Evolutionary conservation across 2,113 vertebrate species (phyloP).

Genomic region (Steatornis caripensis): DNA sequence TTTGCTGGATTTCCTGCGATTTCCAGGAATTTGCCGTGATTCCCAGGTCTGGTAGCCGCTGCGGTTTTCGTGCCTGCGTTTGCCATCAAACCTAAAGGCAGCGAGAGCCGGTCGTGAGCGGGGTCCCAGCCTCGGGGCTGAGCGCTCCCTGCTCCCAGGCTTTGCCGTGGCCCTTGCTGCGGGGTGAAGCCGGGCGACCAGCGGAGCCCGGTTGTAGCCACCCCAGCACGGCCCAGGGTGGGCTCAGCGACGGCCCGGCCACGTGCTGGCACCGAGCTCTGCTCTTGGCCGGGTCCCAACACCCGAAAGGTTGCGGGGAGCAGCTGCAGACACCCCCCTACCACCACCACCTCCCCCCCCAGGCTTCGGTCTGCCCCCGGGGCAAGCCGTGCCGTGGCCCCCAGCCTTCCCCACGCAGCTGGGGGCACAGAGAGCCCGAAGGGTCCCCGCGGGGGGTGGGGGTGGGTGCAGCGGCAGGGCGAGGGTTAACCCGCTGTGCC

Average conservation of each 20-base stretch:
- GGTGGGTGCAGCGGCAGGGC: not conserved
- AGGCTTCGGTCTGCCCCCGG: no score
- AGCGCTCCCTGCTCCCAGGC: not conserved
- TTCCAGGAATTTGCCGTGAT: no score
- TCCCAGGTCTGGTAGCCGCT: not conserved
- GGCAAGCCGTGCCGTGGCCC: not conserved
- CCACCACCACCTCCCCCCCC: no score
- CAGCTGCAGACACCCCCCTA: no score
- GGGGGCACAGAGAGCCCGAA: not conserved
- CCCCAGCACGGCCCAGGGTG: not conserved
- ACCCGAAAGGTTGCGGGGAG: not conserved
- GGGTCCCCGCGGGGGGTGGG: not conserved
- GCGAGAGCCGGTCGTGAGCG: not conserved
- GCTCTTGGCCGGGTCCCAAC: not conserved
- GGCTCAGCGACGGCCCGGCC: not conserved
- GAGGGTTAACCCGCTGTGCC: not conserved
- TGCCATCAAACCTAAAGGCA: not conserved
- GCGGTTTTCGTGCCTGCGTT: not conserved
- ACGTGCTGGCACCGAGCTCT: accelerated
- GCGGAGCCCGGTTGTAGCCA: not conserved
- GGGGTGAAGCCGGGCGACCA: not conserved
- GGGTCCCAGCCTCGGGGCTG: not conserved
- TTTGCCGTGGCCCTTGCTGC: not conserved
- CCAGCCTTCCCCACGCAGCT: accelerated
- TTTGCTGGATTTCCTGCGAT: no score